phyloP scores from a whole-genome alignment of 1,140 invertebrate species.

The Nasonia longicornis region DNA sequence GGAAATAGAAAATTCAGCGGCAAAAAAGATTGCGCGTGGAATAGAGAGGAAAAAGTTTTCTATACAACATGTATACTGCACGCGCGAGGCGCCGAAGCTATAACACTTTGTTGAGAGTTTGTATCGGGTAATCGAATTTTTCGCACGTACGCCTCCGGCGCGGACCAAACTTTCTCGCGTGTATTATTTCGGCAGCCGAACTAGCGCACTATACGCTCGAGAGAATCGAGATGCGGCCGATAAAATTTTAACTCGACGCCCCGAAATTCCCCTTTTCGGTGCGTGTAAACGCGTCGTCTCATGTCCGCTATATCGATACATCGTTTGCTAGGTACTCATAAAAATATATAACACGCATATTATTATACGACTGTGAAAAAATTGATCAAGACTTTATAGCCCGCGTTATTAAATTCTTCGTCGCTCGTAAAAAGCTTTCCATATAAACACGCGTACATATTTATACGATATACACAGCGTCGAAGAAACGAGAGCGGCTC shows the following conservation, averaged over 20 bases:
- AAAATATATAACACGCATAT: too few relatives aligned
- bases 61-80: background rate
- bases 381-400: too few relatives aligned
- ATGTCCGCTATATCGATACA: too few relatives aligned
- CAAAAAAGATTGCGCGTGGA: conserved; percentile 3
- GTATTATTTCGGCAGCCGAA: conserved; percentile 7
- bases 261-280: background rate
- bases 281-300: background rate
- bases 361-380: too few relatives aligned
- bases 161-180: conserved; percentile 2
- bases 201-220: too few relatives aligned
- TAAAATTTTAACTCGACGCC: background rate
- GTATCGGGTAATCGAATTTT: conserved; percentile 38
- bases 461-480: background rate
- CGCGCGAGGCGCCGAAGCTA: too few relatives aligned
- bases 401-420: background rate
- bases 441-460: too few relatives aligned
- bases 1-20: conserved; percentile 23
- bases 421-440: background rate
- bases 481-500: background rate
- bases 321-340: too few relatives aligned
- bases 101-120: conserved; percentile 1
- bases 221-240: background rate
- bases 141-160: background rate
- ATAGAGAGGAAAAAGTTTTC: background rate